These are phyloP conservation scores for Mythimna albipuncta DNA, from an alignment of 2,888 invertebrate genomes.

Conservation along the genomic window DNA sequence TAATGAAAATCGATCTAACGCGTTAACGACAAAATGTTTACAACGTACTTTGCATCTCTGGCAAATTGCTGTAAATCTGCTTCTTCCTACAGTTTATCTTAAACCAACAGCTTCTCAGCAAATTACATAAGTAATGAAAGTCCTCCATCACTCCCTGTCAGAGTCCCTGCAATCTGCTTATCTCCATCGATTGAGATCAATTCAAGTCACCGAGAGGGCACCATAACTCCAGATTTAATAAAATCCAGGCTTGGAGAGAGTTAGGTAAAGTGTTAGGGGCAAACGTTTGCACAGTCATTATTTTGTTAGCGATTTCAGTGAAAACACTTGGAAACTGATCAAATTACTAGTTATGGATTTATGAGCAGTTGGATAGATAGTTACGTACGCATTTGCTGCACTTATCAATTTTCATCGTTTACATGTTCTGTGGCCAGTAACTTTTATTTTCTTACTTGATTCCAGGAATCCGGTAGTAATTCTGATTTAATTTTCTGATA, in stretches of 20 bases:
- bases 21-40: neutral
- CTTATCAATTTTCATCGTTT: slow-evolving; percentile 72
- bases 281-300: slow-evolving; percentile 79
- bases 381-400: slow-evolving; percentile 71
- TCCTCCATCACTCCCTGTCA: slow-evolving; percentile 68
- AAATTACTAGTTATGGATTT: slow-evolving; percentile 82
- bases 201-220: slow-evolving; percentile 78
- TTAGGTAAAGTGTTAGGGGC: slow-evolving; percentile 82
- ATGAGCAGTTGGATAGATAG: slow-evolving; percentile 72
- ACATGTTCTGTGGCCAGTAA: slow-evolving; percentile 63
- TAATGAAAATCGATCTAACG: slow-evolving; percentile 3
- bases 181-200: slow-evolving; percentile 76
- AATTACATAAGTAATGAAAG: slow-evolving; percentile 57
- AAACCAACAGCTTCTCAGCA: slow-evolving; percentile 55
- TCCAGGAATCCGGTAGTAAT: slow-evolving; percentile 60
- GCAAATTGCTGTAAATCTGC: slow-evolving; percentile 32
- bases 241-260: slow-evolving; percentile 81
- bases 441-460: slow-evolving; percentile 63
- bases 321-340: slow-evolving; percentile 83
- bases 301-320: slow-evolving; percentile 85
- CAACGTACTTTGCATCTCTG: slow-evolving; percentile 14
- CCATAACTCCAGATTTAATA: slow-evolving; percentile 86
- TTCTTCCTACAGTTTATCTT: slow-evolving; percentile 38
- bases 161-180: slow-evolving; percentile 69
- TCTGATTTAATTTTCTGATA: slow-evolving; percentile 65